These are phyloP conservation scores for Cyprinodon variegatus DNA, from an alignment of 2,113 vertebrate species.

Conservation along the genomic window DNA sequence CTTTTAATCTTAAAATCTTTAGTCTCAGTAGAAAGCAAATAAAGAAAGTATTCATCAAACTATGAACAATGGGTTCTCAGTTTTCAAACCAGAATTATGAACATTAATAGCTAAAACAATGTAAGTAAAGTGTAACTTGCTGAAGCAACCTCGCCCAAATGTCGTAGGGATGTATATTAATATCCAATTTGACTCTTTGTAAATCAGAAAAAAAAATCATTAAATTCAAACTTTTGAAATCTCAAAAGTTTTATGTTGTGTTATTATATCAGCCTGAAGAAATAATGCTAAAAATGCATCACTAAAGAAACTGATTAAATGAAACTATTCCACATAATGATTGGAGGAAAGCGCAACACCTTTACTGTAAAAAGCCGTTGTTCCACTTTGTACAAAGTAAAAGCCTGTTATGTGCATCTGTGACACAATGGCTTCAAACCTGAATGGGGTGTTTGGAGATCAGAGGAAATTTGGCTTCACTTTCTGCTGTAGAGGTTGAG, in stretches of 20 bases:
- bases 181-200: background rate
- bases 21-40: no score
- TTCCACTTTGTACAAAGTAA: conserved; percentile 29
- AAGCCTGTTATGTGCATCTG: background rate
- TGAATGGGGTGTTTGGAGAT: conserved; percentile 34
- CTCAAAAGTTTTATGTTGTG: background rate
- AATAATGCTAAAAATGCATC: background rate
- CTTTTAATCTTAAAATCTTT: no score
- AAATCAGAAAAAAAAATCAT: background rate
- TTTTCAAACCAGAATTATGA: no score
- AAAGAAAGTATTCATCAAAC: no score
- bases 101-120: no score
- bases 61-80: no score
- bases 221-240: background rate
- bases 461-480: conserved; percentile 23
- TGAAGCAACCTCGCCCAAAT: no score
- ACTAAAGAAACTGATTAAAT: background rate
- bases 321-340: background rate
- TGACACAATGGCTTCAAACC: conserved; percentile 3
- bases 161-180: background rate
- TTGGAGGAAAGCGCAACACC: background rate
- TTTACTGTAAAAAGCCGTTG: background rate
- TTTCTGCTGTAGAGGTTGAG: conserved; percentile 6
- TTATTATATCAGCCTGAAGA: background rate
- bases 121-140: no score